phyloP scores from a whole-genome alignment of 2,888 invertebrate species.

The Sarcophaga variegata region DNA sequence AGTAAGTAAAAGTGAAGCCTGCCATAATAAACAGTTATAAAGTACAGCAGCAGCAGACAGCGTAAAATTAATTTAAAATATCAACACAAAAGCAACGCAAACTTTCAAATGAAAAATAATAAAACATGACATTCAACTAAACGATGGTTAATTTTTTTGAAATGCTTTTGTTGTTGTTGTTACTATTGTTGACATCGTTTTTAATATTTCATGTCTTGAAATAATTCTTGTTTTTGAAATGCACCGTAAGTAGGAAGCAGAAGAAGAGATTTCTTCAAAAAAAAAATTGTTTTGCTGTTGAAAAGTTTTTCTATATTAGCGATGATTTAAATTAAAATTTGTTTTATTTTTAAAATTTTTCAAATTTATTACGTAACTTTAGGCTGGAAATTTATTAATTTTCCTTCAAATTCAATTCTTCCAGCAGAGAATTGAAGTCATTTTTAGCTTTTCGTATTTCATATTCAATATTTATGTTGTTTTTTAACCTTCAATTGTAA shows the following conservation, averaged over 20 bases:
- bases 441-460: no score
- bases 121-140: constrained; percentile 33
- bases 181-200: not conserved
- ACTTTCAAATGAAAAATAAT: constrained; percentile 50
- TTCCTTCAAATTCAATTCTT: no score
- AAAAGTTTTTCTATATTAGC: not conserved
- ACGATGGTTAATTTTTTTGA: constrained; percentile 45
- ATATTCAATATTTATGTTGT: no score
- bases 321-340: not conserved
- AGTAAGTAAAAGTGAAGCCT: not conserved
- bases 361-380: not conserved
- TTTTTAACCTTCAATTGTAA: not conserved
- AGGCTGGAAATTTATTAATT: no score
- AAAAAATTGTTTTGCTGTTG: not conserved
- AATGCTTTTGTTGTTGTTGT: constrained; percentile 9
- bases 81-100: constrained; percentile 14
- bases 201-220: constrained; percentile 8
- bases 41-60: constrained; percentile 2
- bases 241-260: no score
- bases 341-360: constrained; percentile 9
- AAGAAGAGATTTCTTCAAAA: no score
- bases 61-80: constrained; percentile 52
- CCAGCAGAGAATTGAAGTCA: no score
- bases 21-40: no score
- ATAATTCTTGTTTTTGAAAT: no score